Conservation (phyloP, 2,888 invertebrate genomes). For the Theretra japonica region DNA sequence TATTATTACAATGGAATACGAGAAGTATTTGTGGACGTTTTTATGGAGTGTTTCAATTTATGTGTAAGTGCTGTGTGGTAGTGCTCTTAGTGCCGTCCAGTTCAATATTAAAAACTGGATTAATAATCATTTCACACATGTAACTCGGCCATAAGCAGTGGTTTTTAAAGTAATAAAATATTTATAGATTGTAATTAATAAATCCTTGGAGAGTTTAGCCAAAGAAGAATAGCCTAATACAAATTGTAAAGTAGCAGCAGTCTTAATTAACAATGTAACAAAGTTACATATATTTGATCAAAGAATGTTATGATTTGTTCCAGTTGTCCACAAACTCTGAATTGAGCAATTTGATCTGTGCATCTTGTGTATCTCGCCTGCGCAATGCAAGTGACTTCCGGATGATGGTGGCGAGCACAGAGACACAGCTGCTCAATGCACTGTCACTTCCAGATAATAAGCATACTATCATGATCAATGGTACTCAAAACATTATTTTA, state of each 20-base stretch:
- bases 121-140: no score
- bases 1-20: constrained; percentile 43
- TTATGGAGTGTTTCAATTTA: constrained; percentile 41
- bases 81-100: no score
- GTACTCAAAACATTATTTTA: constrained; percentile 29
- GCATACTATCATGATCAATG: constrained; percentile 40
- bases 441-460: constrained; percentile 26
- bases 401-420: constrained; percentile 40
- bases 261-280: background rate
- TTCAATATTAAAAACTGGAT: no score
- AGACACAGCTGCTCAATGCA: constrained; percentile 39
- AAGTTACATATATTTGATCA: background rate
- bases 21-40: constrained; percentile 48
- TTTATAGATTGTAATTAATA: no score
- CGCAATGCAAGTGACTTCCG: constrained; percentile 45
- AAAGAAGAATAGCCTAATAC: no score
- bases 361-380: constrained; percentile 40
- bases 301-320: constrained; percentile 28
- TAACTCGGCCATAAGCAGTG: no score
- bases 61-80: background rate
- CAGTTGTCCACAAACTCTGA: constrained; percentile 42
- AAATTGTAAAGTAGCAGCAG: background rate
- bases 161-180: no score
- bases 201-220: no score
- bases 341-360: constrained; percentile 45